Conservation (phyloP, 1,140 invertebrate species). For the Anoplophora glabripennis region DNA sequence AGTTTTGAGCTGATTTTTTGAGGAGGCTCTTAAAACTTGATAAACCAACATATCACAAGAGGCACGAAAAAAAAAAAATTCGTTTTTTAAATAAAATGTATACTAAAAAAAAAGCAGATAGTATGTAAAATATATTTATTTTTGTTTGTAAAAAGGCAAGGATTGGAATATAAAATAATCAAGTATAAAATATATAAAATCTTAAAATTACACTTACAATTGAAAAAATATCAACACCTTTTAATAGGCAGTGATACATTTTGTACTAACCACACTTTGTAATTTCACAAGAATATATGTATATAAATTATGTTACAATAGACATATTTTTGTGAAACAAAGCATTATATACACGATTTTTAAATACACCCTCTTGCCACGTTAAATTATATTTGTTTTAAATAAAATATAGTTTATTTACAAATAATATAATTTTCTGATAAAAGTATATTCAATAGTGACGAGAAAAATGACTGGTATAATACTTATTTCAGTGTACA, state of each 20-base stretch:
- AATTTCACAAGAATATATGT: constrained; percentile 22
- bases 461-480: constrained; percentile 28
- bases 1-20: too few species aligned
- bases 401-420: constrained; percentile 20
- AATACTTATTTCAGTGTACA: constrained; percentile 2
- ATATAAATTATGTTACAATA: constrained; percentile 1
- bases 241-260: constrained; percentile 28
- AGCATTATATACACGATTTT: constrained; percentile 23
- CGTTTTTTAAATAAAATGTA: too few species aligned
- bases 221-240: constrained; percentile 11
- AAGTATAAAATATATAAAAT: constrained; percentile 21
- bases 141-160: constrained; percentile 25
- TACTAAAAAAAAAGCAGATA: not conserved
- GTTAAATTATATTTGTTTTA: constrained; percentile 12
- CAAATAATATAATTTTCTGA: constrained; percentile 21
- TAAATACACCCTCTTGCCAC: constrained; percentile 25
- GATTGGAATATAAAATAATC: constrained; percentile 18
- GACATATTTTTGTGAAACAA: constrained; percentile 14
- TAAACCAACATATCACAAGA: too few species aligned
- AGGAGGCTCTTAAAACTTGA: too few species aligned
- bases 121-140: constrained; percentile 1
- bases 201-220: constrained; percentile 14
- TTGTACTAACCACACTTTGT: constrained; percentile 35
- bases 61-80: too few species aligned
- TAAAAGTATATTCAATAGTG: constrained; percentile 23